A percentile compares a stretch with the other conserved stretches of the same genome.
Conservation (phyloP, 1,140 invertebrate genomes). For the Eupeodes corollae region DNA sequence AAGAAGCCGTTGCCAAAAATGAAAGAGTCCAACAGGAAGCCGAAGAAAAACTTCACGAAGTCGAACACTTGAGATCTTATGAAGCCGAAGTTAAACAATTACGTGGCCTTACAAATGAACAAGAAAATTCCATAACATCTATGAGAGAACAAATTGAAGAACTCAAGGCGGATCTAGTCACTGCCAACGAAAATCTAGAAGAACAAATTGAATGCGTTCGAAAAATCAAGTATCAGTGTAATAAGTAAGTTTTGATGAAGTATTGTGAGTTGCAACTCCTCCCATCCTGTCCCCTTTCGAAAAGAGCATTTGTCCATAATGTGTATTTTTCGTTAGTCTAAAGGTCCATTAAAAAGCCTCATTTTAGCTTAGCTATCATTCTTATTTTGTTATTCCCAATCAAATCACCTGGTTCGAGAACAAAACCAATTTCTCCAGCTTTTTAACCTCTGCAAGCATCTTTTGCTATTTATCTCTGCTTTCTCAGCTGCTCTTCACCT, state of each 20-base stretch:
- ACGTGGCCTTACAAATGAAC: conserved; percentile 45
- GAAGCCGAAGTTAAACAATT: conserved; percentile 49
- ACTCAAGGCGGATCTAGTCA: conserved; percentile 36
- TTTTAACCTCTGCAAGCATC: background rate
- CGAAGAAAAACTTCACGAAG: conserved; percentile 37
- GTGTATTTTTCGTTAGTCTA: too few species aligned
- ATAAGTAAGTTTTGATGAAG: conserved; percentile 29
- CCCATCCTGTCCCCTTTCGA: too few species aligned
- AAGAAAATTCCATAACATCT: conserved; percentile 44
- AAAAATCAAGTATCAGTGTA: conserved; percentile 35
- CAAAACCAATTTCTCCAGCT: background rate
- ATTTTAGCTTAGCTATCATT: background rate
- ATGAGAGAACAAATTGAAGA: conserved; percentile 46
- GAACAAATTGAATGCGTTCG: conserved; percentile 43
- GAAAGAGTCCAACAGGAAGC: conserved; percentile 39
- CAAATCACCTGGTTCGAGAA: background rate
- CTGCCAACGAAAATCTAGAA: conserved; percentile 43
- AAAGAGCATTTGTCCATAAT: too few species aligned
- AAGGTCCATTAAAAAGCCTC: background rate
- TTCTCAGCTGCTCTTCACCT: background rate
- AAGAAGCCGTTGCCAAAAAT: conserved; percentile 39
- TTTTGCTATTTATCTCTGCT: background rate
- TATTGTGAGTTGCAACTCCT: too few species aligned
- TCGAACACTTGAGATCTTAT: conserved; percentile 43
- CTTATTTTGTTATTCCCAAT: background rate